Base-by-base conservation (phyloP, 2,797 vertebrate genomes). In the Brachymystax lenok region DNA sequence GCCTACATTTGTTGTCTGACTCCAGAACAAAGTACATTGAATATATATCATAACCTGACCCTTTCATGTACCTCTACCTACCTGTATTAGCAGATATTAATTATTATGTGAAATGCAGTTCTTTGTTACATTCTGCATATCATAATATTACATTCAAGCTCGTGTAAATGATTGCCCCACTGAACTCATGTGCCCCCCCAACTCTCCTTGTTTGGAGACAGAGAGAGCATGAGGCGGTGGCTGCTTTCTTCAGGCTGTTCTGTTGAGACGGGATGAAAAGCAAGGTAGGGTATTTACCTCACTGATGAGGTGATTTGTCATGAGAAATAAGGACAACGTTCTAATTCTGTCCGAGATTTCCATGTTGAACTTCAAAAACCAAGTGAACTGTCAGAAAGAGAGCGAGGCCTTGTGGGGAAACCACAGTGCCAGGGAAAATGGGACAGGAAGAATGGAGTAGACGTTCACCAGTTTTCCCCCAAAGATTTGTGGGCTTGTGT, bases 321-420 rank as follows among this genome's bases (percentile, higher is more conserved):
- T 12, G 51, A 63, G 78, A 74, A 82, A 71, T 72, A 78, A 79
- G 73, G 73, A 78, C 72, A 77, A 59, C 52, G 59, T 76, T 78
- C 74, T 82, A 82, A 82, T 83, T 69, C 59, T 80, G 76, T 78
- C 69, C 35, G 71, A 70, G 79, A 72, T 67, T 76, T 75, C 83
- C 74, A 82, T 67, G 59, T 77, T 33, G 51, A 74, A 80, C 70
- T 76, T 76, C 67, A 76, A 80, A 78, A 73, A 74, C 78, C 68
- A 5, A 33, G 75, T 61, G 71, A 76, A 66, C 79, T 81, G 73
- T 74, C 28, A 75, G 66, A 74, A 40, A 46, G 75, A 28, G 64
- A 5, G 50, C 17, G 2, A 46, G 40, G 40, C 66, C 64, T 63
- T 69, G 19, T 56, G 78, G 50, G 71, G 74, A 66, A 24, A 27